Evolutionary conservation across 2,113 vertebrate species (phyloP).

Genomic region (Xenus cinereus): DNA sequence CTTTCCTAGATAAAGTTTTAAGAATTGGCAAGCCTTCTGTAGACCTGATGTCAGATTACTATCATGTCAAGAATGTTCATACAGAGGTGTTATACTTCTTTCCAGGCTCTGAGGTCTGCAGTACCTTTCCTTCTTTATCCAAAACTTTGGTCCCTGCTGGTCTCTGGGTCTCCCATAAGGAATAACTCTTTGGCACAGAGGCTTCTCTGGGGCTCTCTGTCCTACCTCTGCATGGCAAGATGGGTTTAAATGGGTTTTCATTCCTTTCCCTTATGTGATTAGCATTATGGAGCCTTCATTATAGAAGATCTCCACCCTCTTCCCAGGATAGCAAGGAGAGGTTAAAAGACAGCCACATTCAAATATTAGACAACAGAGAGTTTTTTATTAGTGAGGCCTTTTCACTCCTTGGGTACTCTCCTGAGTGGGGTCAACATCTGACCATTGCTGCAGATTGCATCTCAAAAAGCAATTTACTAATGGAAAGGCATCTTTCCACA

Average conservation of each 20-base stretch:
- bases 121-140: background rate
- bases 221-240: background rate
- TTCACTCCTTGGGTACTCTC: background rate
- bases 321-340: background rate
- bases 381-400: background rate
- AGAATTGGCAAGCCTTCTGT: background rate
- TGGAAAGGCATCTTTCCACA: slow-evolving; percentile 1
- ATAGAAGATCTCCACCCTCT: background rate
- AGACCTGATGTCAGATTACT: background rate
- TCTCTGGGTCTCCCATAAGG: background rate
- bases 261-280: background rate
- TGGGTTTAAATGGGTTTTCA: background rate
- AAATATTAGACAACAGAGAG: background rate
- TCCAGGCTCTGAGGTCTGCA: background rate
- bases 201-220: background rate
- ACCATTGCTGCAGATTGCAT: background rate
- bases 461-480: slow-evolving; percentile 2
- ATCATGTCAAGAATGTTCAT: background rate
- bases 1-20: background rate
- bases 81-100: background rate
- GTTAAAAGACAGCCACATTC: background rate
- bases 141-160: background rate
- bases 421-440: background rate
- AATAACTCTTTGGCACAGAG: background rate
- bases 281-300: background rate